Evolutionary conservation across 1,140 invertebrate genomes (phyloP), one percentile per base, ranked within the genome.

Genomic region (Drosophila ambigua): DNA sequence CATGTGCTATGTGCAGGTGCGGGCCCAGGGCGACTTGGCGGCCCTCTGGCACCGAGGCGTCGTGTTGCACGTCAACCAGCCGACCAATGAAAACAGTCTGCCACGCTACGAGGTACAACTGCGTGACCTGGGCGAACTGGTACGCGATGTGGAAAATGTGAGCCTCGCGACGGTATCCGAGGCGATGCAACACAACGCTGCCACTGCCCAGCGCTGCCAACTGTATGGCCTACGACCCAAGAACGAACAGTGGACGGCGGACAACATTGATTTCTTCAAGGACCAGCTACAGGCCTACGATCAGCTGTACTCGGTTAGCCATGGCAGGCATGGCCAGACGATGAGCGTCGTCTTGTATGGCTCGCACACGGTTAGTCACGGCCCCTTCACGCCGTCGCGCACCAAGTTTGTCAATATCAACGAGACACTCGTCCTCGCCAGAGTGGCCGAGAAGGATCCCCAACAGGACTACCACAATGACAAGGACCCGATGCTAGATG

Each of bases 351-450:
- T 50, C 0, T 31, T 85, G 4, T 85, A 62, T 62, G 81, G 81
- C 2, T 23, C 59, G 1, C 48, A 31, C 6, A 50, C 43, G 1
- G 61, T 62, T 39, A 59, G 81, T 7, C 31, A 8, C 1, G 78
- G 78, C 13, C 74, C 81, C 5, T 85, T 85, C 28, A 16, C 55
- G 0, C 82, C 78, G 4, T 23, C 52, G 8, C 35, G 31, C 16
- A 58, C 41, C 11, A 65, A 52, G 13, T 85, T 59, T 48, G 60
- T 77, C 6, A 78, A 55, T 26, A 81, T 85, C 13, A 87, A 87
- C 48, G 50, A 55, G 6, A 16, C 16, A 0, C 49, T 85, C 0
- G 9, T 81, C 3, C 5, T 24, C 6, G 35, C 20, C 5, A 60
- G 55, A 3, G 39, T 62, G 20, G 81, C 81, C 2, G 9, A 31